Conservation (phyloP, 2,888 invertebrate genomes). For the Priapulus caudatus region DNA sequence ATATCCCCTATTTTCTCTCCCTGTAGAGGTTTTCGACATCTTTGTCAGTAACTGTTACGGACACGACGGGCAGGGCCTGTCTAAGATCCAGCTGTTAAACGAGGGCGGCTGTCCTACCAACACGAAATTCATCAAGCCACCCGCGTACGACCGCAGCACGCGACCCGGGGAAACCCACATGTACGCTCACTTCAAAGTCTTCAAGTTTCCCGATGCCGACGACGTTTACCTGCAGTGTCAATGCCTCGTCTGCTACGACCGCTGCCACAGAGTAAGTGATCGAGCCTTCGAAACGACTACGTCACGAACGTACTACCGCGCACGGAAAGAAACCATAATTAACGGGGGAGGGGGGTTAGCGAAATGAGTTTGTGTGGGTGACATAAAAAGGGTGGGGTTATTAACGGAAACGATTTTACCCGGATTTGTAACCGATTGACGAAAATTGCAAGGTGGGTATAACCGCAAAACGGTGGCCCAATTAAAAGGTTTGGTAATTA, state of each 20-base stretch:
- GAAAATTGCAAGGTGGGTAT: too few species aligned
- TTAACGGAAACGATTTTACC: too few species aligned
- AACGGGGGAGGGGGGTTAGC: too few species aligned
- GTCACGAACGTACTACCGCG: too few species aligned
- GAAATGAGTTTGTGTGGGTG: too few species aligned
- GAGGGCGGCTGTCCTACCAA: not conserved
- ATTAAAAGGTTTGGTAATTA: too few species aligned
- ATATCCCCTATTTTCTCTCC: too few species aligned
- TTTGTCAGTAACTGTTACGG: not conserved
- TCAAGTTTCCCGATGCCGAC: slow-evolving; percentile 3
- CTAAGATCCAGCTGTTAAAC: not conserved
- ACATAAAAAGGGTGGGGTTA: too few species aligned
- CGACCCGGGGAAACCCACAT: not conserved
- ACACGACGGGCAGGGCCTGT: not conserved
- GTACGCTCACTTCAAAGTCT: slow-evolving; percentile 1
- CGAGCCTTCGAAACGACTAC: too few species aligned
- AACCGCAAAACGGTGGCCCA: too few species aligned
- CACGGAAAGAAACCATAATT: too few species aligned
- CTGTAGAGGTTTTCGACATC: not conserved
- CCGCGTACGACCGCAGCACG: not conserved
- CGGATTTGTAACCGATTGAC: too few species aligned
- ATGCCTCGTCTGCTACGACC: slow-evolving; percentile 1
- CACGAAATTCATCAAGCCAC: not conserved
- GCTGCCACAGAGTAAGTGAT: not conserved
- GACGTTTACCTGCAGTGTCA: not conserved